Conservation (phyloP, 2,113 vertebrate genomes). For the Microcebus ravelobensis region DNA sequence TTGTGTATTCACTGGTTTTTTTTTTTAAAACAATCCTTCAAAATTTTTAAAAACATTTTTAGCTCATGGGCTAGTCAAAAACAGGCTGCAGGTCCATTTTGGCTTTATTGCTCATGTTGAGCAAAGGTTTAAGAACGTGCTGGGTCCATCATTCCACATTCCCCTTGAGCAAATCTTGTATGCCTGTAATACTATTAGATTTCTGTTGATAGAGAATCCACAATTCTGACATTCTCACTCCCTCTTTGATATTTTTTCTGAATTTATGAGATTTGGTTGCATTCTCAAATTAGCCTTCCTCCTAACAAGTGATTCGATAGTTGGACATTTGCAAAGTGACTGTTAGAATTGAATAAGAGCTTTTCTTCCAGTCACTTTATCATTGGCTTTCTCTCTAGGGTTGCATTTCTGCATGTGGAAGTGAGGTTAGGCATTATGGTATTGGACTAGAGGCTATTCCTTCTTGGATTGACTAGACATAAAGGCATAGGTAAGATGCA, state of each 20-base stretch:
- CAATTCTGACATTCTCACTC: background rate
- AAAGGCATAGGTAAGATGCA: background rate
- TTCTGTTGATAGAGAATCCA: background rate
- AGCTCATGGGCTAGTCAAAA: background rate
- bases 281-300: background rate
- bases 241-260: background rate
- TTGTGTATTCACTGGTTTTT: background rate
- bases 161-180: background rate
- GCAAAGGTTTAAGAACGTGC: background rate
- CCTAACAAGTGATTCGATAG: background rate
- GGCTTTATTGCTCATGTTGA: background rate
- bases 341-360: constrained; percentile 69
- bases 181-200: background rate
- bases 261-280: background rate
- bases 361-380: constrained; percentile 81
- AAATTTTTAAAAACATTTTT: background rate
- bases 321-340: constrained; percentile 56
- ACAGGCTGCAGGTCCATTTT: background rate
- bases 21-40: background rate
- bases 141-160: background rate
- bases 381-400: background rate
- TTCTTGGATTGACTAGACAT: constrained; percentile 52
- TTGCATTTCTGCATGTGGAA: background rate
- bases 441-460: background rate
- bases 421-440: background rate